A percentile compares a stretch with the other conserved stretches of the same genome.
Conservation (phyloP, 2,113 vertebrate genomes). For the Genyomyrus donnyi region DNA sequence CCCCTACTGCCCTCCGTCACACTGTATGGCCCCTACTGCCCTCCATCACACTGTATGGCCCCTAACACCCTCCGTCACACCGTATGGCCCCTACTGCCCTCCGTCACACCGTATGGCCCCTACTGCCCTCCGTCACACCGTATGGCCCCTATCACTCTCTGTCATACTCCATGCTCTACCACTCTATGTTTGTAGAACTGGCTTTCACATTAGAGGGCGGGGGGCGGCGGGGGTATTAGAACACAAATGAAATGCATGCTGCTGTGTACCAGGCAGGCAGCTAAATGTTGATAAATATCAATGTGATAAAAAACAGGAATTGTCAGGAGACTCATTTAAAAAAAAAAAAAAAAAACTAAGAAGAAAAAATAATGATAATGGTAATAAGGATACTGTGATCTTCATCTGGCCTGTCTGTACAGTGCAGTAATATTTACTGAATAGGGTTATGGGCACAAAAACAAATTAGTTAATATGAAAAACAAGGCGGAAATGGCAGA, state of each 20-base stretch:
- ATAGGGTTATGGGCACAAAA: neutral
- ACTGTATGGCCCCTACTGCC: too few species aligned
- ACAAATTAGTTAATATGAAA: neutral
- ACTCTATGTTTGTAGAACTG: neutral
- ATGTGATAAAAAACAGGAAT: neutral
- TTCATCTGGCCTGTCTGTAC: neutral
- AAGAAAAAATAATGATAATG: neutral
- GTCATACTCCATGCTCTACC: neutral
- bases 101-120: neutral
- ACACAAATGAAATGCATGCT: neutral
- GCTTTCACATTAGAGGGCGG: neutral
- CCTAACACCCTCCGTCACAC: too few species aligned
- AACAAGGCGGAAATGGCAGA: neutral
- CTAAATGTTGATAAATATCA: neutral
- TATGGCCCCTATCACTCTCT: neutral
- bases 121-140: neutral
- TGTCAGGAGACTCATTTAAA: neutral
- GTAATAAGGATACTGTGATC: neutral
- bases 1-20: too few species aligned
- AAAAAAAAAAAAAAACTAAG: neutral
- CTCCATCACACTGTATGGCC: too few species aligned
- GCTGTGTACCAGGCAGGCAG: neutral
- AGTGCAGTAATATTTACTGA: neutral
- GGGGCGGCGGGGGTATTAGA: neutral
- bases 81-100: too few species aligned